phyloP scores from a whole-genome alignment of 1,140 invertebrate genomes.

The Pseudomyrmex cubaensis region DNA sequence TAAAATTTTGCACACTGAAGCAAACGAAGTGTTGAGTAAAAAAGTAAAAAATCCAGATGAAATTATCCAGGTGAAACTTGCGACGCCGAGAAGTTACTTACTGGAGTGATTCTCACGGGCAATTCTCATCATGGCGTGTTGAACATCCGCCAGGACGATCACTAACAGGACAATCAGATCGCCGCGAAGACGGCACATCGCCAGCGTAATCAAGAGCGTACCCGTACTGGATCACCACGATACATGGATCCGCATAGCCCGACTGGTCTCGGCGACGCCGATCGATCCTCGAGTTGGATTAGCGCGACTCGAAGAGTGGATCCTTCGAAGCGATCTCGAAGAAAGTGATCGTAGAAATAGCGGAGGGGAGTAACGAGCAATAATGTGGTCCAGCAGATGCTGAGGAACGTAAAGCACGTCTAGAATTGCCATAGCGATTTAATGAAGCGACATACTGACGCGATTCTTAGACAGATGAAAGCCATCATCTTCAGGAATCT shows the following conservation, averaged over 20 bases:
- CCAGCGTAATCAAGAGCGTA: conserved; percentile 45
- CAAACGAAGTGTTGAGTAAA: not conserved
- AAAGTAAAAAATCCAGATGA: not conserved
- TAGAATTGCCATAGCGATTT: conserved; percentile 29
- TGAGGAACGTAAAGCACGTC: conserved; percentile 57
- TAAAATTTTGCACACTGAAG: not conserved
- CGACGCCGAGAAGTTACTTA: conserved; percentile 65
- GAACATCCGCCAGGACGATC: conserved; percentile 68
- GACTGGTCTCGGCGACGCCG: conserved; percentile 29
- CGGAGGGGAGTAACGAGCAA: conserved; percentile 63
- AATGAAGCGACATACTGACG: conserved; percentile 38
- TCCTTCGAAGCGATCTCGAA: conserved; percentile 65
- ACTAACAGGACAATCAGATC: conserved; percentile 73
- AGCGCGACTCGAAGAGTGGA: conserved; percentile 42
- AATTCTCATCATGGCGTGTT: conserved; percentile 72
- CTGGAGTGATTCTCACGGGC: conserved; percentile 75
- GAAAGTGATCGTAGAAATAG: conserved; percentile 69
- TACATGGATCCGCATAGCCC: conserved; percentile 53
- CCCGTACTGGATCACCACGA: conserved; percentile 19
- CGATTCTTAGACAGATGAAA: conserved; percentile 32
- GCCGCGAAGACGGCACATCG: conserved; percentile 71
- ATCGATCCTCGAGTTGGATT: conserved; percentile 65
- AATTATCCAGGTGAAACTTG: not conserved
- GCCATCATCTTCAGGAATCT: conserved; percentile 44
- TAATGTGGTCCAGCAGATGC: conserved; percentile 49